phyloP scores from a whole-genome alignment of 2,797 vertebrate genomes.

The Gadopsis marmoratus region DNA sequence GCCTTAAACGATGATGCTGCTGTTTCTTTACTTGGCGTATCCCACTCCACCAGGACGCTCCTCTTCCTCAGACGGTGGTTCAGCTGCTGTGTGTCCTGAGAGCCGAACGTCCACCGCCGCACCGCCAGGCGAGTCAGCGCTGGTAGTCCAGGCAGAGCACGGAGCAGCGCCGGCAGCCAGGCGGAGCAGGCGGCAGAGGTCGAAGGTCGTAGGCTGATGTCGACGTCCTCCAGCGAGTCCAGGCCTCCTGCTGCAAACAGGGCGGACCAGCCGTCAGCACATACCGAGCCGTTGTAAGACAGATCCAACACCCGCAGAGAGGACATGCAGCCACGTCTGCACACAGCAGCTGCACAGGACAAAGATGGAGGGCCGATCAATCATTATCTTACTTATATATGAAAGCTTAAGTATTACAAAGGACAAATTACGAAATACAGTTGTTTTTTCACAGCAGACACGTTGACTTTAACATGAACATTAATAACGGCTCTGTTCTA shows the following conservation, averaged over 20 bases:
- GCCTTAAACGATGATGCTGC: background rate
- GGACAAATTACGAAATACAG: too few relatives aligned
- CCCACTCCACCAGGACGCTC: conserved; percentile 84
- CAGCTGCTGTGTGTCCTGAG: conserved; percentile 78
- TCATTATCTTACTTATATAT: too few relatives aligned
- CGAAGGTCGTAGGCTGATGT: conserved; percentile 87
- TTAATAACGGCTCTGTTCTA: too few relatives aligned
- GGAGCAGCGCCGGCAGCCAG: conserved; percentile 87
- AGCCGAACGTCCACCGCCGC: conserved; percentile 84
- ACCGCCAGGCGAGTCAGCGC: conserved; percentile 83
- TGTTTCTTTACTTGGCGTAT: conserved; percentile 13
- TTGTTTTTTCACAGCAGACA: too few relatives aligned
- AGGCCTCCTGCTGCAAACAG: conserved; percentile 80
- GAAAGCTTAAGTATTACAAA: too few relatives aligned
- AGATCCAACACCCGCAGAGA: conserved; percentile 86
- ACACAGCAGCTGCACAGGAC: conserved; percentile 73
- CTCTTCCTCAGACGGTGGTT: conserved; percentile 75
- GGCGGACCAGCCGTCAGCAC: conserved; percentile 82
- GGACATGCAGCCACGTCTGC: conserved; percentile 77
- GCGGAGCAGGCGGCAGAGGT: conserved; percentile 71
- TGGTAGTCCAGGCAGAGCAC: conserved; percentile 80
- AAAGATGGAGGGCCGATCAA: background rate
- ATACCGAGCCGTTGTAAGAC: conserved; percentile 88
- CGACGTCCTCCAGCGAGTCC: conserved; percentile 83
- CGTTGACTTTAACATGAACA: too few relatives aligned